Percentiles rank a stretch among this genome's conserved stretches.
Evolutionary conservation across 2,113 vertebrate species (phyloP).

Genomic region (Neoarius graeffei): DNA sequence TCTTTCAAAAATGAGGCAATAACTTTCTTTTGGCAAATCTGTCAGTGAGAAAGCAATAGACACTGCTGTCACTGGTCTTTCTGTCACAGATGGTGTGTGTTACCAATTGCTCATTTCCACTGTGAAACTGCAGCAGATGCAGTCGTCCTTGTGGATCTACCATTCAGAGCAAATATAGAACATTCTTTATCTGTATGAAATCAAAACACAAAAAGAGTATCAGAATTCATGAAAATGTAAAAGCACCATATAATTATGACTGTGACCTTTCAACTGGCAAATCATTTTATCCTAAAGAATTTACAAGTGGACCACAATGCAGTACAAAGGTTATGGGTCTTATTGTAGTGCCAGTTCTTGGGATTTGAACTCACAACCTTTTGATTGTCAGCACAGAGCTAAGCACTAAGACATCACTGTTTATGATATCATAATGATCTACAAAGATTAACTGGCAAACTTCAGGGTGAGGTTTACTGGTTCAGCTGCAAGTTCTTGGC

Average conservation of each 20-base stretch:
- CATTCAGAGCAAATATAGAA: neutral
- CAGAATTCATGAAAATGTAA: neutral
- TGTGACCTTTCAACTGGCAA: neutral
- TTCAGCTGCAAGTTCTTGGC: neutral
- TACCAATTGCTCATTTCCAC: neutral
- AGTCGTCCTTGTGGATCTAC: neutral
- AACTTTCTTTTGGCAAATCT: slow-evolving; percentile 12
- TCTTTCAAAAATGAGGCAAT: neutral
- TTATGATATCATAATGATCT: neutral
- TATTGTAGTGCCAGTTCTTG: neutral
- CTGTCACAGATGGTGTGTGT: slow-evolving; percentile 20
- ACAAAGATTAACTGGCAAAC: neutral
- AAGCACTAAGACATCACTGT: neutral
- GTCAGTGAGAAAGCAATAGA: neutral
- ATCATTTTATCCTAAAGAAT: neutral
- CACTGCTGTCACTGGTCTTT: slow-evolving; percentile 17
- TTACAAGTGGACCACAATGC: neutral
- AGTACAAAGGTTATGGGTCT: neutral
- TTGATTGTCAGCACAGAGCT: neutral
- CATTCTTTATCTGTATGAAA: neutral
- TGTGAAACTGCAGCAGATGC: neutral
- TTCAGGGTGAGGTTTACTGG: neutral
- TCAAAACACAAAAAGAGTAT: neutral
- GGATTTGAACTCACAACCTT: neutral
- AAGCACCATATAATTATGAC: neutral